These are phyloP conservation scores for Drosophila orosa DNA, from an alignment of 1,140 invertebrate species.

Conservation along the genomic window DNA sequence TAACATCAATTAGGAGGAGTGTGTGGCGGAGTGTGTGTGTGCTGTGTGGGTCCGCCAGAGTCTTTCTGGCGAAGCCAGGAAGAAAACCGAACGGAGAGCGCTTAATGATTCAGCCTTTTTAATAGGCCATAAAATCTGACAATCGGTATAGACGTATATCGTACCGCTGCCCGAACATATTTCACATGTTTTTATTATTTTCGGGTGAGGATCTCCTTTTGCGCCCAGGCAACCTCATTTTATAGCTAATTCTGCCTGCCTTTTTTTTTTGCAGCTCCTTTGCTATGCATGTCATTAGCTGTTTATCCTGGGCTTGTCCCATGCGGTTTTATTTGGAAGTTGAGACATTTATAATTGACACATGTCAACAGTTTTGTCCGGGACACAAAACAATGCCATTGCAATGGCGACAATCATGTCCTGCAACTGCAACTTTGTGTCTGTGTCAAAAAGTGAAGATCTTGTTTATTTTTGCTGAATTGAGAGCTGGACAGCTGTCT, in stretches of 20 bases:
- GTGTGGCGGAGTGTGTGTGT: constrained; percentile 21
- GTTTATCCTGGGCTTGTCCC: constrained; percentile 43
- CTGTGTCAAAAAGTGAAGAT: constrained; percentile 8
- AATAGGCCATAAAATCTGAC: constrained; percentile 80
- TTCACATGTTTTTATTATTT: constrained; percentile 82
- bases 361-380: constrained; percentile 56
- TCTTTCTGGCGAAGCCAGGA: constrained; percentile 31
- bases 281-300: constrained; percentile 60
- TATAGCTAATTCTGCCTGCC: constrained; percentile 45
- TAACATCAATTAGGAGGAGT: constrained; percentile 81
- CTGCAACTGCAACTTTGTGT: constrained; percentile 41
- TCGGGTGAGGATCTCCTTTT: constrained; percentile 50
- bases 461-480: not conserved
- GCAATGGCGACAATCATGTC: constrained; percentile 15
- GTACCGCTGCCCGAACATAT: constrained; percentile 72
- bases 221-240: constrained; percentile 43
- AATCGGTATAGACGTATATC: constrained; percentile 71
- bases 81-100: constrained; percentile 52
- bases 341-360: constrained; percentile 76
- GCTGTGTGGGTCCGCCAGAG: constrained; percentile 8
- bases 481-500: constrained; percentile 3
- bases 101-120: constrained; percentile 81
- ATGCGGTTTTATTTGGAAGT: constrained; percentile 74
- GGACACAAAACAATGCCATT: constrained; percentile 24
- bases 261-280: constrained; percentile 19